Evolutionary conservation across 2,888 invertebrate species (phyloP).

Genomic region (Aphidius colemani): DNA sequence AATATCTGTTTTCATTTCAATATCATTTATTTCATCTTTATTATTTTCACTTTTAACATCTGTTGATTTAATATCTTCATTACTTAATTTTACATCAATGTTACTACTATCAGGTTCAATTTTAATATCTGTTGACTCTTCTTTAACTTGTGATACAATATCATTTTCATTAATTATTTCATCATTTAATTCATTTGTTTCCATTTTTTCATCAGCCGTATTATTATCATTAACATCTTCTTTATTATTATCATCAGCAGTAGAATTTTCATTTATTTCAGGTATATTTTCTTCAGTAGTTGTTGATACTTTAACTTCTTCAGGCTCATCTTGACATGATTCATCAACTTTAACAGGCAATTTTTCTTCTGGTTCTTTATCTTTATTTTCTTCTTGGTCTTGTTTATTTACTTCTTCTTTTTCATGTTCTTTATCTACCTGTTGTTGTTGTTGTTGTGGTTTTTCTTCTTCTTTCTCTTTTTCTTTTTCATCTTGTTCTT

Average conservation of each 20-base stretch:
- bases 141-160: no score
- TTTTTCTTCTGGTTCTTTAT: slow-evolving; percentile 27
- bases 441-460: slow-evolving; percentile 26
- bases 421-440: slow-evolving; percentile 26
- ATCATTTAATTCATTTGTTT: slow-evolving; percentile 40
- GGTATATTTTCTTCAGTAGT: no score
- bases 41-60: slow-evolving; percentile 5
- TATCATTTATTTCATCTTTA: slow-evolving; percentile 22
- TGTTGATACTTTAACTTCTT: no score
- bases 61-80: slow-evolving; percentile 8
- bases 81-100: slow-evolving; percentile 58
- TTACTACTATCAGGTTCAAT: slow-evolving; percentile 23
- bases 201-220: slow-evolving; percentile 55
- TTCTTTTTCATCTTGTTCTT: slow-evolving; percentile 30
- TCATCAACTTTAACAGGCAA: slow-evolving; percentile 24
- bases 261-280: no score
- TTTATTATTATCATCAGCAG: not conserved
- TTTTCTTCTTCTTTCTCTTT: slow-evolving; percentile 30
- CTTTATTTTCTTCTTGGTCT: slow-evolving; percentile 22
- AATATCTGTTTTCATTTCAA: slow-evolving; percentile 32
- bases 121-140: no score
- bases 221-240: not conserved
- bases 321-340: not conserved
- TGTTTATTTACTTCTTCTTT: slow-evolving; percentile 25
- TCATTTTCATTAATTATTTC: slow-evolving; percentile 10